These are phyloP conservation scores for Pyrgilauda ruficollis DNA, from an alignment of 2,113 vertebrate genomes.

Conservation along the genomic window DNA sequence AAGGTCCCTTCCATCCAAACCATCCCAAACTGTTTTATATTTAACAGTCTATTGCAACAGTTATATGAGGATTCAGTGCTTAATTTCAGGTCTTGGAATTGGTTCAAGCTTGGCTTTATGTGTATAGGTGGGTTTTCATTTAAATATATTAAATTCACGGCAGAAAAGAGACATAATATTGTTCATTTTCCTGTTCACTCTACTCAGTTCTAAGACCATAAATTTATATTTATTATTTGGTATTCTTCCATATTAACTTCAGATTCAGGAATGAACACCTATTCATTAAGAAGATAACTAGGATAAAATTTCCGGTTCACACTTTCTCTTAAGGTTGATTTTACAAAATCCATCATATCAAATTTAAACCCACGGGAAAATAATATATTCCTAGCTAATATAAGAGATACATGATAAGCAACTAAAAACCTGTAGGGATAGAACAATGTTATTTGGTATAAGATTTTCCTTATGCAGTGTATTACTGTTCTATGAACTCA, in stretches of 20 bases:
- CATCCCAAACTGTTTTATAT: neutral
- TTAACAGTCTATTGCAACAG: neutral
- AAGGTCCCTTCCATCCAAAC: neutral
- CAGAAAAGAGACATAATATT: neutral
- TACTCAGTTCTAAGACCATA: neutral
- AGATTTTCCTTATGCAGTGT: neutral
- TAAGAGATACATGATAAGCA: neutral
- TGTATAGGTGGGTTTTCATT: neutral
- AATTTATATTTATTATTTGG: neutral
- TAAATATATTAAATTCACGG: neutral
- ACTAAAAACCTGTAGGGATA: neutral
- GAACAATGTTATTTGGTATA: neutral
- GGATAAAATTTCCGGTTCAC: neutral
- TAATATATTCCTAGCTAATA: neutral
- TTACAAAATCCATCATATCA: neutral
- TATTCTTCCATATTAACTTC: neutral
- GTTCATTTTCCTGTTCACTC: fast-evolving
- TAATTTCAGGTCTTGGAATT: neutral
- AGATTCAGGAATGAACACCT: neutral
- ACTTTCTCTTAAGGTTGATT: neutral
- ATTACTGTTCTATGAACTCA: neutral
- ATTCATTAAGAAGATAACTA: neutral
- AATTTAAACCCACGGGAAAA: neutral
- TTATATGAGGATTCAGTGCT: neutral
- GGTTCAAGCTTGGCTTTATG: neutral